A percentile compares a stretch with the other conserved stretches of the same genome.
These are phyloP conservation scores for Coturnix japonica DNA, from an alignment of 2,113 vertebrate genomes.

Conservation along the genomic window DNA sequence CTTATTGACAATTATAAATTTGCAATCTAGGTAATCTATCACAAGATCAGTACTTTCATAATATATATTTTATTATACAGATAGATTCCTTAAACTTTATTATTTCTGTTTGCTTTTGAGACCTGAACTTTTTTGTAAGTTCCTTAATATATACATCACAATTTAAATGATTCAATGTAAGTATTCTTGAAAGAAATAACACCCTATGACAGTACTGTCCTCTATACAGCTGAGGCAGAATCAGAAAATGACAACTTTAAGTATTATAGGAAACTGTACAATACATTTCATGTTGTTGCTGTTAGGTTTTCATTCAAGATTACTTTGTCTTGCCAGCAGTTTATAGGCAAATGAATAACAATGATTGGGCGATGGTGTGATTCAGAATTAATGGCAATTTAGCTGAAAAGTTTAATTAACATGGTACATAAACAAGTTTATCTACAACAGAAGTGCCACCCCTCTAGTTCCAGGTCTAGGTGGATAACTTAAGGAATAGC, in stretches of 20 bases:
- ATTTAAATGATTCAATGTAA: background rate
- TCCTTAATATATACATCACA: background rate
- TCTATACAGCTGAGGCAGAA: background rate
- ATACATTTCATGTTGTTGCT: constrained; percentile 16
- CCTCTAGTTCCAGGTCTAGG: constrained; percentile 22
- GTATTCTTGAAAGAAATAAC: background rate
- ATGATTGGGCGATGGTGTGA: constrained; percentile 8
- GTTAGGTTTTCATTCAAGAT: constrained; percentile 42
- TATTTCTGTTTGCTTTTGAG: background rate
- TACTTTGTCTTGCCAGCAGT: constrained; percentile 6
- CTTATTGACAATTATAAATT: background rate
- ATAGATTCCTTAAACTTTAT: background rate
- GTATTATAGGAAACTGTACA: background rate
- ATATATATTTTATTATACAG: background rate
- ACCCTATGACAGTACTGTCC: background rate
- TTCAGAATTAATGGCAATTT: constrained; percentile 32
- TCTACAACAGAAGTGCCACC: constrained; percentile 25
- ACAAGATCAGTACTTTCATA: background rate
- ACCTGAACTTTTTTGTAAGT: background rate
- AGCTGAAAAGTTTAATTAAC: constrained; percentile 43
- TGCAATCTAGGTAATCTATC: background rate
- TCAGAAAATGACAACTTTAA: background rate
- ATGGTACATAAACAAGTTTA: background rate
- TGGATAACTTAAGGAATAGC: constrained; percentile 33
- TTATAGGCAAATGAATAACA: constrained; percentile 11